Conservation (phyloP, 2,113 vertebrate genomes). For the Calypte anna region DNA sequence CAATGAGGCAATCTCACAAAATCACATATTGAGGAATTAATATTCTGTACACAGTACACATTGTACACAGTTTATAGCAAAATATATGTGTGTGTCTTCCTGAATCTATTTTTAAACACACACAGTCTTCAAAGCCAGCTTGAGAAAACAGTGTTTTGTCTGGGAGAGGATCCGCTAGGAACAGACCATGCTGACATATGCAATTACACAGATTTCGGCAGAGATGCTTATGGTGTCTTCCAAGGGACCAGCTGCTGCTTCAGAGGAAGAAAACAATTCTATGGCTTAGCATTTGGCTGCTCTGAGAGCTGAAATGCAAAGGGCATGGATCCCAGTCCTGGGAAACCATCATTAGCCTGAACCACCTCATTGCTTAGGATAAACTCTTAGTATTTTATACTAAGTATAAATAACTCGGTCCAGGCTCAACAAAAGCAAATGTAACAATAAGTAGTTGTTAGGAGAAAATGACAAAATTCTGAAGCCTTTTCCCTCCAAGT, state of each 20-base stretch:
- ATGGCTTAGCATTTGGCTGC: conserved; percentile 52
- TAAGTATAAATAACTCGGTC: background rate
- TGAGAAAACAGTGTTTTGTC: conserved; percentile 61
- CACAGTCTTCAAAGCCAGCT: conserved; percentile 57
- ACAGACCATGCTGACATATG: conserved; percentile 58
- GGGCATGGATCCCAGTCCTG: conserved; percentile 54
- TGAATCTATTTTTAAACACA: conserved; percentile 61
- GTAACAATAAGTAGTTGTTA: background rate
- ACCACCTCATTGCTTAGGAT: background rate
- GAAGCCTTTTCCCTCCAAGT: background rate
- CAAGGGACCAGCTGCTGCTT: conserved; percentile 70
- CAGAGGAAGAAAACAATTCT: conserved; percentile 52
- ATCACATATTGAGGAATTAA: conserved; percentile 62
- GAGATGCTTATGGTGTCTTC: conserved; percentile 68
- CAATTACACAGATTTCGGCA: conserved; percentile 60
- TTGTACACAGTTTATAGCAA: conserved; percentile 66
- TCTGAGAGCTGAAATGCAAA: conserved; percentile 46
- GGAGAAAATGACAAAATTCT: background rate
- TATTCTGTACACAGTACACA: conserved; percentile 61
- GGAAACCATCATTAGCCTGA: conserved; percentile 24
- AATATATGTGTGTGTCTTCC: conserved; percentile 64
- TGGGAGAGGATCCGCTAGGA: conserved; percentile 37
- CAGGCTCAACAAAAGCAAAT: background rate
- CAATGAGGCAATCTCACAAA: conserved; percentile 10
- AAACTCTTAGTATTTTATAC: conserved; percentile 45